Base-by-base conservation (phyloP, 1,140 invertebrate species). In the Ctenoplectra terminalis region DNA sequence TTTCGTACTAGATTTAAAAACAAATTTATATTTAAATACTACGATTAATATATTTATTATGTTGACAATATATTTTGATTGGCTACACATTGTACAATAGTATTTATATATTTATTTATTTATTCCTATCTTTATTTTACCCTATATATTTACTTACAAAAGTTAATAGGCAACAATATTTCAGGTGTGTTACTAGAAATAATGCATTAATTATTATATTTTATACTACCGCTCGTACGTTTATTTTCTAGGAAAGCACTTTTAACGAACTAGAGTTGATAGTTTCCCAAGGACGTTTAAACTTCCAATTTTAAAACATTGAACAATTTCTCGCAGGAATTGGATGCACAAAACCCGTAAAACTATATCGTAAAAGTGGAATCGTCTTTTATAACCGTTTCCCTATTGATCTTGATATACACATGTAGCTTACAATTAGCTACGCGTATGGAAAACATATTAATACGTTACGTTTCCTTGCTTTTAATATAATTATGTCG, bases 271-370 rank as follows among this genome's bases (percentile, higher is more conserved):
- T 34, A 26, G 40, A 63, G 17, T 20, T 64, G 31, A 29, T 29
- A 15, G 31, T 17, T 31, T 34, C 73, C 60, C 67, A 15, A 9
- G 61, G 66, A 54, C 37, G 50, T 58, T 79, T 79, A 72, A 84
- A 26, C 63, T 79, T 84, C 73, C 79, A 85, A 69, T 84, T 84
- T 69, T 84, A 26, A 69, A 73, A 56, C 67, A 48, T 60, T 50
- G 15, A 34, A 81, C 7, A 48, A 56, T 43, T 8, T 37, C 63
- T 84, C 54, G 9, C 11, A 46, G 61, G 75, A 73, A 66, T 58
- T 43, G 58, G 43, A 56, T 63, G 82, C 67, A 31, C 54, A 54
- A 73, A 73, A 50, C 31, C 81, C 40, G n/a, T 72, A 71, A 67
- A 79, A 73, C 52, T 29, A 23, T n/a, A 50, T 73, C 43, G 31